phyloP scores from a whole-genome alignment of 1,140 invertebrate species.

The Gryllus bimaculatus region DNA sequence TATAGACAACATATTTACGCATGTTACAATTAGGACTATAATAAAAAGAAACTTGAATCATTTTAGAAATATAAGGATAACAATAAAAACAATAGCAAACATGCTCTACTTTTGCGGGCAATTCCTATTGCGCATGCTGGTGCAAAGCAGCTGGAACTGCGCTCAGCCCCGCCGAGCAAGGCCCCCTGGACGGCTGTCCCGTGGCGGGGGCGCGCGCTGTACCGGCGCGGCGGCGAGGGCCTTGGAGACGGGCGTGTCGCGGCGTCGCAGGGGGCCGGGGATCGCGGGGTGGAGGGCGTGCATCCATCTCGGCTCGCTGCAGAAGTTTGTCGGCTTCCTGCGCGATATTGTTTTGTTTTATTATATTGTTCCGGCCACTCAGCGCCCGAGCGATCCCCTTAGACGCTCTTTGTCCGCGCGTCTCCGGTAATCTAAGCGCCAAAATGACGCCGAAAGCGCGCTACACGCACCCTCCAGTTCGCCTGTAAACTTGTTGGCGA shows the following conservation, averaged over 20 bases:
- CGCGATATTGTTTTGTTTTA: slow-evolving; percentile 9
- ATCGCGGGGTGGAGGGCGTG: not conserved
- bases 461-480: not conserved
- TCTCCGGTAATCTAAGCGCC: not conserved
- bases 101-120: too few relatives aligned
- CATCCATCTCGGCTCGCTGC: not conserved
- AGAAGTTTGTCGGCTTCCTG: slow-evolving; percentile 6
- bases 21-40: too few relatives aligned
- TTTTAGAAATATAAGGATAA: too few relatives aligned
- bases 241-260: too few relatives aligned
- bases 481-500: not conserved
- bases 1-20: too few relatives aligned
- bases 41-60: too few relatives aligned
- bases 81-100: too few relatives aligned
- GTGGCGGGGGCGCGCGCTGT: not conserved
- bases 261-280: not conserved
- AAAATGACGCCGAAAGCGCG: not conserved
- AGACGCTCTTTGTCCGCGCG: not conserved
- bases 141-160: too few relatives aligned
- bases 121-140: too few relatives aligned
- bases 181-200: too few relatives aligned
- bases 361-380: slow-evolving; percentile 18
- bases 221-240: not conserved
- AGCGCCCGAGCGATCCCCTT: not conserved
- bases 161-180: too few relatives aligned